Conservation (phyloP, 1,140 invertebrate species). For the Pseudomyrmex dendroicus region DNA sequence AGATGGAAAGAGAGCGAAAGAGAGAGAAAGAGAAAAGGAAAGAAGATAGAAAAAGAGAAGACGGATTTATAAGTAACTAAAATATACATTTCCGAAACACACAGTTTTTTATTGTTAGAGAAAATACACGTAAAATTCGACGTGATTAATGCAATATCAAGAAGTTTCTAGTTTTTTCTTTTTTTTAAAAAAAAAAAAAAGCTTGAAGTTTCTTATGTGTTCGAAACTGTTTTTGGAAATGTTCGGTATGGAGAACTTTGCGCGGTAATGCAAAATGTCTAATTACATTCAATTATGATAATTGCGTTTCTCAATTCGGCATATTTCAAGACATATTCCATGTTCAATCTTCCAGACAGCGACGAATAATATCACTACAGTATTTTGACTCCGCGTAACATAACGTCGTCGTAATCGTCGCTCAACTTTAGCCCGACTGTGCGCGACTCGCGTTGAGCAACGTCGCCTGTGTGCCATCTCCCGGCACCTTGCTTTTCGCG, state of each 20-base stretch:
- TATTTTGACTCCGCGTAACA: constrained; percentile 10
- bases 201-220: not conserved
- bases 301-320: not conserved
- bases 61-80: no score
- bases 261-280: not conserved
- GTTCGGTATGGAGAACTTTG: not conserved
- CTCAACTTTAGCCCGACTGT: not conserved
- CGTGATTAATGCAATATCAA: no score
- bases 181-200: no score
- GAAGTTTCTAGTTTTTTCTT: not conserved
- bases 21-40: no score
- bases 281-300: not conserved
- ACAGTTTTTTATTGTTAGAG: no score
- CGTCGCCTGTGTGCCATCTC: not conserved
- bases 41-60: no score
- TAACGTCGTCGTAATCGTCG: not conserved
- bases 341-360: not conserved
- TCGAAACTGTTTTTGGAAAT: not conserved
- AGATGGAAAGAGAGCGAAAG: no score
- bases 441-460: not conserved
- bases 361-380: not conserved
- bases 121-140: no score
- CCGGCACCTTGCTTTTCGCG: not conserved
- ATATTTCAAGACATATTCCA: not conserved
- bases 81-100: no score